Conservation (phyloP, 2,888 invertebrate species). For the Polietes domitor region DNA sequence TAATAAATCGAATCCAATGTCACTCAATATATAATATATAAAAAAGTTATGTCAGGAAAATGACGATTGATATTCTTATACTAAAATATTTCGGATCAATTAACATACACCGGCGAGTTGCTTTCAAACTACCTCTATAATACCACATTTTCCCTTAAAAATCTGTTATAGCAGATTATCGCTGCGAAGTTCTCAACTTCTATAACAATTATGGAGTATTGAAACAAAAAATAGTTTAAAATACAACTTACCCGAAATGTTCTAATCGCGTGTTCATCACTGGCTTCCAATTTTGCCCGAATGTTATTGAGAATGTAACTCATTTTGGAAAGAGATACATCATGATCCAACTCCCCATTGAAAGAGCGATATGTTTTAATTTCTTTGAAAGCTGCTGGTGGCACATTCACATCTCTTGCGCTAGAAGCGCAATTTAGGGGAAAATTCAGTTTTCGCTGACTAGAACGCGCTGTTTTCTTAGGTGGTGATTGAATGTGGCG, state of each 20-base stretch:
- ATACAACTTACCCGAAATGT: slow-evolving; percentile 75
- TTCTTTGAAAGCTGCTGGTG: slow-evolving; percentile 38
- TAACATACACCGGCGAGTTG: too few species aligned
- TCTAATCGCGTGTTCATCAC: slow-evolving; percentile 74
- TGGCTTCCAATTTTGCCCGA: slow-evolving; percentile 76
- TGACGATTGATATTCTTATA: too few species aligned
- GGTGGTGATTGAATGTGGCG: slow-evolving; percentile 76
- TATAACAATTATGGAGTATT: too few species aligned
- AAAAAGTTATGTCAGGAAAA: too few species aligned
- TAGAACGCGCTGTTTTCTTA: slow-evolving; percentile 69
- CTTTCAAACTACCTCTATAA: too few species aligned
- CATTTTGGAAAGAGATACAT: slow-evolving; percentile 77
- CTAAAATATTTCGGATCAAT: too few species aligned
- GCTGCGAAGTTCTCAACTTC: too few species aligned
- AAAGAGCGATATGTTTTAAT: slow-evolving; percentile 77
- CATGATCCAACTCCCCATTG: slow-evolving; percentile 77
- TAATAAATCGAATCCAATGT: too few species aligned
- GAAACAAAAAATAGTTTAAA: too few species aligned
- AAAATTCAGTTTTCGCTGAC: slow-evolving; percentile 74
- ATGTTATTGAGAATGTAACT: slow-evolving; percentile 78
- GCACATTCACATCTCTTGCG: slow-evolving; percentile 30
- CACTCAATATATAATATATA: too few species aligned
- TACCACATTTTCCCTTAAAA: too few species aligned
- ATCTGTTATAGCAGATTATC: too few species aligned
- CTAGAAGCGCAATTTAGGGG: slow-evolving; percentile 59